Conservation (phyloP, 2,888 invertebrate species). For the Chrysolina americana region DNA sequence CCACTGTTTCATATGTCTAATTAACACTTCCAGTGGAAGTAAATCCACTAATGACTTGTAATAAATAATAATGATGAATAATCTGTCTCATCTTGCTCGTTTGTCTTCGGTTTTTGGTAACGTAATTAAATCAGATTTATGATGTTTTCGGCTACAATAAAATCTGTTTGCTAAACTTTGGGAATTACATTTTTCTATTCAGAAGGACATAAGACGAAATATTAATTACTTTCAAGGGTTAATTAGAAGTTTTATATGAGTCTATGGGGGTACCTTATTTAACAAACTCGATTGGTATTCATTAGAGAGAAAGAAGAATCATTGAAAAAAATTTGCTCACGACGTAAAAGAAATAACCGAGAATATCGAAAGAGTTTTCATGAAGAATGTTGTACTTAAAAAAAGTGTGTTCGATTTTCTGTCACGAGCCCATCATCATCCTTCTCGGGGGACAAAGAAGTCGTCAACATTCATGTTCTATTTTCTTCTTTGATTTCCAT, state of each 20-base stretch:
- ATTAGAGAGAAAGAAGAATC: too few species aligned
- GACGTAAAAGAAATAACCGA: too few species aligned
- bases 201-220: neutral
- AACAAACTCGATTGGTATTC: too few species aligned
- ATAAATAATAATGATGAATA: conserved; percentile 6
- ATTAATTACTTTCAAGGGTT: neutral
- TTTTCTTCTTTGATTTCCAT: too few species aligned
- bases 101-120: conserved; percentile 17
- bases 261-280: too few species aligned
- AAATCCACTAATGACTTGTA: conserved; percentile 5
- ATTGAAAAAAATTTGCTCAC: too few species aligned
- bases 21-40: conserved; percentile 14
- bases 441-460: too few species aligned
- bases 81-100: neutral
- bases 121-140: conserved; percentile 15
- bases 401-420: too few species aligned
- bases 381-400: too few species aligned
- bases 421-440: too few species aligned
- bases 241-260: neutral
- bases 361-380: too few species aligned
- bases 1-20: neutral
- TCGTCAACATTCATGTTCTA: too few species aligned
- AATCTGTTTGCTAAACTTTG: neutral
- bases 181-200: neutral
- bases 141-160: neutral